These are phyloP conservation scores for Mantis religiosa DNA, from an alignment of 2,888 invertebrate genomes.

Conservation along the genomic window DNA sequence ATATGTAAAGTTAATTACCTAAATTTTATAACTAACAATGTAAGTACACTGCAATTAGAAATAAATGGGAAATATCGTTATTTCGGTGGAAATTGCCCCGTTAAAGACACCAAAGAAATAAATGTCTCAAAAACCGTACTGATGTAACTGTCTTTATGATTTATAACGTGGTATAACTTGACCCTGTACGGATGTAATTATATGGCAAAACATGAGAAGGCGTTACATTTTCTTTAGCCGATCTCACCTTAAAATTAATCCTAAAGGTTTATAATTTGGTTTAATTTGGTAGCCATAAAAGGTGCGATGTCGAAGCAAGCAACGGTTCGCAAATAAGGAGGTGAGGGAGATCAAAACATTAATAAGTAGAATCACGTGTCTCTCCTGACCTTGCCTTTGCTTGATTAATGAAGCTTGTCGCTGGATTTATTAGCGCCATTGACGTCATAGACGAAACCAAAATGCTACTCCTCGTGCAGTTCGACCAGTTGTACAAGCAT, in stretches of 20 bases:
- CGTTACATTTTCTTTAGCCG: neutral
- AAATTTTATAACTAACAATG: too few relatives aligned
- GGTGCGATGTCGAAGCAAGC: neutral
- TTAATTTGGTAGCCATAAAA: neutral
- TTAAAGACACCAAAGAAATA: too few relatives aligned
- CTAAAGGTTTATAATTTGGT: neutral
- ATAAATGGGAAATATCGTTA: too few relatives aligned
- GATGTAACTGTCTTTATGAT: too few relatives aligned
- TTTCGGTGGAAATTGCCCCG: too few relatives aligned
- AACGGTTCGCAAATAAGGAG: neutral
- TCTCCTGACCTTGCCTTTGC: neutral
- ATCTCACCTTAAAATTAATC: neutral
- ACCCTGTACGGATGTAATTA: too few relatives aligned
- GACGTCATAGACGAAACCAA: neutral
- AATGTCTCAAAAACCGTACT: too few relatives aligned
- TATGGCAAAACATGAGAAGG: too few relatives aligned
- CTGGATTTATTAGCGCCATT: neutral
- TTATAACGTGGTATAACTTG: too few relatives aligned
- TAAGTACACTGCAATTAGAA: too few relatives aligned
- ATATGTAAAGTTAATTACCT: too few relatives aligned
- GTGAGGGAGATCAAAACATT: neutral
- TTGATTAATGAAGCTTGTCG: neutral
- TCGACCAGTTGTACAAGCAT: neutral
- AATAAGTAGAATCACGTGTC: neutral
- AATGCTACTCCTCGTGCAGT: neutral